phyloP scores from a whole-genome alignment of 2,888 invertebrate genomes.

The Euplexia lucipara region DNA sequence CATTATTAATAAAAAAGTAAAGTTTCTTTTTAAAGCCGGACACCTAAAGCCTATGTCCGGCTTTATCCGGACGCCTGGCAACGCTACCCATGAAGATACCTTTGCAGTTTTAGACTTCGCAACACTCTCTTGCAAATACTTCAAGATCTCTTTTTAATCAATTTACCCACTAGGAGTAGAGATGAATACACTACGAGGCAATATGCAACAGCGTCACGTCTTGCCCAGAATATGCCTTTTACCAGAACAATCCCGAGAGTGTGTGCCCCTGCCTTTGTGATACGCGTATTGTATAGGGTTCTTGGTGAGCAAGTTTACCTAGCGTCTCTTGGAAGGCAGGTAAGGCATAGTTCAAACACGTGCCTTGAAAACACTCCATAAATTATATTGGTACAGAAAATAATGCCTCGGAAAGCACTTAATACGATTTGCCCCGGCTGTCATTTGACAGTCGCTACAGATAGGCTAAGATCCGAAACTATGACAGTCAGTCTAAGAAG shows the following conservation, averaged over 20 bases:
- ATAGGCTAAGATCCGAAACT: too few relatives aligned
- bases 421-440: too few relatives aligned
- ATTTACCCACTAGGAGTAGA: neutral
- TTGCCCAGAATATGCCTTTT: slow-evolving; percentile 21
- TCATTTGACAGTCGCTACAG: too few relatives aligned
- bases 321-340: neutral
- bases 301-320: neutral
- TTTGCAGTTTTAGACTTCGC: too few relatives aligned
- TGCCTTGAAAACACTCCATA: slow-evolving; percentile 6
- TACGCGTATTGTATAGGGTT: slow-evolving; percentile 23
- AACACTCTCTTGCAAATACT: neutral
- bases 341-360: slow-evolving; percentile 9
- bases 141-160: too few relatives aligned
- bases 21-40: too few relatives aligned
- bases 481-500: too few relatives aligned
- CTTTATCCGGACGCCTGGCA: too few relatives aligned
- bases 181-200: neutral
- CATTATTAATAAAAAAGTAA: too few relatives aligned
- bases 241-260: slow-evolving; percentile 27
- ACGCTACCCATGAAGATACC: too few relatives aligned
- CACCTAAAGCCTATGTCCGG: too few relatives aligned
- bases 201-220: neutral
- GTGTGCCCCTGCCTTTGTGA: slow-evolving; percentile 35
- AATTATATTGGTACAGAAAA: neutral
- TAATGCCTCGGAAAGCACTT: too few relatives aligned